Evolutionary conservation across 2,888 invertebrate species (phyloP), one percentile per base, ranked within the genome.

Genomic region (Cephus pygmeus): DNA sequence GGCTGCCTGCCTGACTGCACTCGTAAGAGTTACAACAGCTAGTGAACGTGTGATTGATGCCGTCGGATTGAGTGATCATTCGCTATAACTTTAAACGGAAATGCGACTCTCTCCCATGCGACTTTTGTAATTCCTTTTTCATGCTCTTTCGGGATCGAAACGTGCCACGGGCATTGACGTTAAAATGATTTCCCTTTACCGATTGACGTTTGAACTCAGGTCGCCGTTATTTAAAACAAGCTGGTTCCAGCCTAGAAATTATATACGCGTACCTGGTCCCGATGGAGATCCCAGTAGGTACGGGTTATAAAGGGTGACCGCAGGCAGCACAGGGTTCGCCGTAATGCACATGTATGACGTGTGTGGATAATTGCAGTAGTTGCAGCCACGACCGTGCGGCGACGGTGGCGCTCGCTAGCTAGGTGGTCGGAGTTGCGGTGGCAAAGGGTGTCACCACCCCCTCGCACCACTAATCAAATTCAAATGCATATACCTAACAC

Each of bases 381-480:
- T 88, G 88, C 87, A 88, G 87, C 85, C 85, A 87, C 85, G 82
- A 83, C 84, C 85, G 86, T 83, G 87, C 82, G 83, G 85, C 83
- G 82, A 82, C 81, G 79, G 80, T 76, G 82, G 79, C 79, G 79
- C 78, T 81, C 86, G 84, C 85, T 83, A 71, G 71, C 80, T 81
- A 76, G 83, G 76, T 83, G 83, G 85, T 81, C 85, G 87, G 89
- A 88, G 87, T 89, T 89, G 90, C 88, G 88, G 90, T 89, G 82
- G 88, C 88, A 88, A 89, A 90, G 90, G 91, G 91, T 91, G 91
- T 90, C 90, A 88, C 86, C 87, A 84, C 85, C 87, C 79, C 80
- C 83, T 84, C 83, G 85, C 86, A 86, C 90, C 89, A 90, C 91
- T 90, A 90, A 91, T 91, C 91, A 91, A 90, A 91, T 91, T 90